Conservation (phyloP, 2,113 vertebrate genomes). For the Lepisosteus osseus region DNA sequence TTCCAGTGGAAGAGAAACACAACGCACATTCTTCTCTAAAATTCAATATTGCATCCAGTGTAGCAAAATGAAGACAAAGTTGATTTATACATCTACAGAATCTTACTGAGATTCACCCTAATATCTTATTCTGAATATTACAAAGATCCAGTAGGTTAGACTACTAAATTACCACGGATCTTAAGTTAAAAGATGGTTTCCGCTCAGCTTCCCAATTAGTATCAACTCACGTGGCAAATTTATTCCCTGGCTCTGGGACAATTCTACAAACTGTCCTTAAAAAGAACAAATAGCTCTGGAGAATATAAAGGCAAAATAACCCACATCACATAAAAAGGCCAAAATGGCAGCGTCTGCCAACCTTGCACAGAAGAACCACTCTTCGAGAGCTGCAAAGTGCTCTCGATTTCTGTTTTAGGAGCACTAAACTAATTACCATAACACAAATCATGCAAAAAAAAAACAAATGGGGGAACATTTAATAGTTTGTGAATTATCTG, state of each 20-base stretch:
- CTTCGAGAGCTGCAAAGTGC: conserved; percentile 27
- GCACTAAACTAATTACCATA: conserved; percentile 47
- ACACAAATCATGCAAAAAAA: conserved; percentile 5
- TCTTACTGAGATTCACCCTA: too few relatives aligned
- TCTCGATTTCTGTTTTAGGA: conserved; percentile 49
- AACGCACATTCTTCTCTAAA: too few relatives aligned
- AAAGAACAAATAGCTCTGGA: conserved; percentile 16
- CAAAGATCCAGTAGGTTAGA: not conserved
- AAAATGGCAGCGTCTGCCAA: conserved; percentile 9
- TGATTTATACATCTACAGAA: too few relatives aligned
- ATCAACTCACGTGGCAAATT: conserved; percentile 20
- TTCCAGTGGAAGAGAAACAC: too few relatives aligned
- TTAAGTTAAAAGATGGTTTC: not conserved
- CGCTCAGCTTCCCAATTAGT: conserved; percentile 16
- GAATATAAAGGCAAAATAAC: not conserved
- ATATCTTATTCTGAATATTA: too few relatives aligned
- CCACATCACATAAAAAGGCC: not conserved
- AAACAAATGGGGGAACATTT: conserved; percentile 7
- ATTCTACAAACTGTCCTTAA: conserved; percentile 26
- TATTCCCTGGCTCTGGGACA: conserved; percentile 16
- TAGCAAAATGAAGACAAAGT: too few relatives aligned
- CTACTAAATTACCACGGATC: not conserved
- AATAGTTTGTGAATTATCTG: conserved; percentile 3
- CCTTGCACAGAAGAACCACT: conserved; percentile 24
- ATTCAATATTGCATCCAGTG: too few relatives aligned